Conservation (phyloP, 2,797 vertebrate genomes). For the Pyrocephalus nanus region DNA sequence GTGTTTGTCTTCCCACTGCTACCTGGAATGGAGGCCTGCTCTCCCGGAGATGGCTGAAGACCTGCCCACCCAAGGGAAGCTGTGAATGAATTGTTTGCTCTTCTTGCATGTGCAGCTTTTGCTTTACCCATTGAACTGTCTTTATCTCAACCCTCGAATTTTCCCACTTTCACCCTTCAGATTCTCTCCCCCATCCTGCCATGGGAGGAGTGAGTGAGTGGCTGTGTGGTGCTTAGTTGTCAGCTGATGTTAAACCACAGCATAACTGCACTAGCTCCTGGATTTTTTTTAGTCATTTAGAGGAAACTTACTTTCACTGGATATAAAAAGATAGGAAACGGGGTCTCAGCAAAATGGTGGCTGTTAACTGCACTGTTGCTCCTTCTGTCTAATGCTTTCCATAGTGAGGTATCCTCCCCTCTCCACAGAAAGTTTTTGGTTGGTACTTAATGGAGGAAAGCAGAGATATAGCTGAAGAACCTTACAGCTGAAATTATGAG, state of each 20-base stretch:
- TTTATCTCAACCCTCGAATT: not conserved
- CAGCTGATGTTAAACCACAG: not conserved
- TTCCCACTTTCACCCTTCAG: not conserved
- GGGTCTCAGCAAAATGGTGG: not conserved
- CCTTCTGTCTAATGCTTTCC: not conserved
- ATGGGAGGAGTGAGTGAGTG: rapidly evolving
- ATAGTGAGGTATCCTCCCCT: not conserved
- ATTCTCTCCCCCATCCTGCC: not conserved
- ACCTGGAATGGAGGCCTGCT: not conserved
- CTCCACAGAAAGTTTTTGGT: not conserved
- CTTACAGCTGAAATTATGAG: slow-evolving; percentile 42
- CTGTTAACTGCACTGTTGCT: not conserved
- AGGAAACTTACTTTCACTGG: not conserved
- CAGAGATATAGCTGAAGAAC: not conserved
- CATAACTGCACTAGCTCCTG: not conserved
- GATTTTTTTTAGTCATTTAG: not conserved
- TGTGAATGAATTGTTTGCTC: not conserved
- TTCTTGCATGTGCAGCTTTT: not conserved
- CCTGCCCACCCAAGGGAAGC: not conserved
- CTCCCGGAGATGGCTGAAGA: not conserved
- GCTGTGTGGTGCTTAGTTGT: not conserved
- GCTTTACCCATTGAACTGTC: not conserved
- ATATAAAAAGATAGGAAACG: not conserved
- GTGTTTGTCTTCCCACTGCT: not conserved
- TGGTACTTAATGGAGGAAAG: not conserved